A percentile compares a stretch with the other conserved stretches of the same genome.
phyloP scores from a whole-genome alignment of 2,113 vertebrate genomes.

The Chrysochloris asiatica region DNA sequence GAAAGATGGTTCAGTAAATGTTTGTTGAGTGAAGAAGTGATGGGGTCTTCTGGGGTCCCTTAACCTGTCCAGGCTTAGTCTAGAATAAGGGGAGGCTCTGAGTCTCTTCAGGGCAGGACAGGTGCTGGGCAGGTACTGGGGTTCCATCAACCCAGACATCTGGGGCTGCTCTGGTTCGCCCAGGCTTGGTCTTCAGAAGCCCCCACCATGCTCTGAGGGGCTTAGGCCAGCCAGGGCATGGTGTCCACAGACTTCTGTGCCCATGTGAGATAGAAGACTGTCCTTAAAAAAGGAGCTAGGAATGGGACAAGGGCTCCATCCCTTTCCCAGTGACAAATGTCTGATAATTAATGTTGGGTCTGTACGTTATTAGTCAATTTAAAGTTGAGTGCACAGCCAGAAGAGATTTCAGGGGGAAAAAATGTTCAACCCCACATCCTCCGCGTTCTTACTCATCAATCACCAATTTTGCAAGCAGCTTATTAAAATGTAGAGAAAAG shows the following conservation, averaged over 20 bases:
- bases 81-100: background rate
- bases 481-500: slow-evolving; percentile 50
- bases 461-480: slow-evolving; percentile 39
- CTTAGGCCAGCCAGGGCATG: background rate
- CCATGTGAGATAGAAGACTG: background rate
- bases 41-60: background rate
- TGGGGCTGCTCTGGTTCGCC: background rate
- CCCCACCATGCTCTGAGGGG: accelerated
- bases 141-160: background rate
- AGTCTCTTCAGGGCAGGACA: no score
- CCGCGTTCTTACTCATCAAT: background rate
- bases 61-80: background rate
- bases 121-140: no score
- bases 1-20: background rate
- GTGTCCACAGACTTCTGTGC: background rate
- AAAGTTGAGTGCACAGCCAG: slow-evolving; percentile 44
- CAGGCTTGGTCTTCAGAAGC: background rate
- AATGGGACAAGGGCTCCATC: background rate
- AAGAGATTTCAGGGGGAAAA: slow-evolving; percentile 27
- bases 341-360: slow-evolving; percentile 60
- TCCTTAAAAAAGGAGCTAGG: background rate
- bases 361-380: slow-evolving; percentile 39
- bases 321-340: slow-evolving; percentile 45
- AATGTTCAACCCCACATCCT: background rate
- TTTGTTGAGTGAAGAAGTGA: background rate